phyloP scores from a whole-genome alignment of 2,113 vertebrate species.

The Alethe diademata region DNA sequence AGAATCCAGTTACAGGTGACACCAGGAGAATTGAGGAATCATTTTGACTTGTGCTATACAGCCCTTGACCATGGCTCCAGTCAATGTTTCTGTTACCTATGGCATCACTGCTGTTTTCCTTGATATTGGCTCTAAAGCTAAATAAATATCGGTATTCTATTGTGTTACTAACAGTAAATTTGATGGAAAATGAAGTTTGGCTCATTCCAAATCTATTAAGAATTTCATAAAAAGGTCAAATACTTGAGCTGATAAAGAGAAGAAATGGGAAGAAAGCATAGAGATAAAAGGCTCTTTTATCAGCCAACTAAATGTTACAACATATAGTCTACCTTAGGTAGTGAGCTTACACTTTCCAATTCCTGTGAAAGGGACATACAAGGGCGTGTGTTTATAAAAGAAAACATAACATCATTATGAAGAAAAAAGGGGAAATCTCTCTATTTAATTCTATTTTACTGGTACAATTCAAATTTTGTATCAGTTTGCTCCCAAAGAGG shows the following conservation, averaged over 20 bases:
- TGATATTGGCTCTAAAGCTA: not conserved
- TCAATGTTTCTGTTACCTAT: not conserved
- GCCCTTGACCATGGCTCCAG: not conserved
- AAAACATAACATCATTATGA: not conserved
- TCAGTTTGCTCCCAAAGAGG: not conserved
- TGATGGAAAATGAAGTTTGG: not conserved
- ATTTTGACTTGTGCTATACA: not conserved
- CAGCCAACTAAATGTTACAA: not conserved
- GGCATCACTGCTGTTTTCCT: not conserved
- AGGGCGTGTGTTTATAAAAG: not conserved
- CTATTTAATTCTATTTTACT: not conserved
- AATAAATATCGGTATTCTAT: not conserved
- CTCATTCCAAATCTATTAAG: not conserved
- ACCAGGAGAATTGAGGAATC: not conserved
- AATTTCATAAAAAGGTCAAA: not conserved
- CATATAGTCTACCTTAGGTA: not conserved
- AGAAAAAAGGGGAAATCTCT: not conserved
- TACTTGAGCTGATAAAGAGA: not conserved
- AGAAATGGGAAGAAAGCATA: not conserved
- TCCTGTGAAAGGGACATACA: not conserved
- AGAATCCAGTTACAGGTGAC: not conserved
- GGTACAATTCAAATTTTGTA: not conserved
- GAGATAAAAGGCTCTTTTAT: not conserved
- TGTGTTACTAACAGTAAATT: not conserved
- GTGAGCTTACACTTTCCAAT: not conserved